Base-by-base conservation (phyloP, 2,888 invertebrate species). In the Ditylenchus weischeri region DNA sequence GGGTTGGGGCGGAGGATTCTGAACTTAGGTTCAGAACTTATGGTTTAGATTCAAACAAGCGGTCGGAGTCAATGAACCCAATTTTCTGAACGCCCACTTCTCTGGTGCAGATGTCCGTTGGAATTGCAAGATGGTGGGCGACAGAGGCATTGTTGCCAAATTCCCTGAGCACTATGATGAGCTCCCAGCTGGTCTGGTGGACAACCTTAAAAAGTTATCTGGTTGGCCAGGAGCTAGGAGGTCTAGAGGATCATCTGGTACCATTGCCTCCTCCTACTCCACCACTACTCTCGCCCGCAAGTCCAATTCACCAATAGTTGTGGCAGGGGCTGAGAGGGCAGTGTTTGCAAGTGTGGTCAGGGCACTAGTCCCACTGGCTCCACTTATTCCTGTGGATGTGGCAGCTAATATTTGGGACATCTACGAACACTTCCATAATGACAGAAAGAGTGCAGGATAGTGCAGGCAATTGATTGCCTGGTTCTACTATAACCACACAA, bases 101-200 rank as follows among this genome's bases (percentile, higher is more conserved):
- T 51, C 57, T 19, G 67, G 67, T 7, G 67, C 67, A 15, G 67
- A 67, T 47, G 57, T 67, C 29, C 63, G 67, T 21, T 67, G 67
- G 67, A 67, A 67, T 35, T 67, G 65, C 29, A 15, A n/a, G 18
- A 29, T 43, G 49, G 48, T 67, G n/a, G 64, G 61, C 19, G 58
- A 35, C 10, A 49, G 48, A 23, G 57, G 64, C 15, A 65, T 67
- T 67, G 67, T 67, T 7, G 57, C 48, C n/a, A 54, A 21, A 57
- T 15, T 67, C 13, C 58, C 58, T 36, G 65, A 65, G 48, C 57
- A 54, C 15, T 35, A 54, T 13, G 54, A 54, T 29, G 54, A 54
- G 54, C n/a, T 54, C 7, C 15, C 54, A 11, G n/a, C 23, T 15
- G 29, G 15, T 7, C n/a, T 54, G 21, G 29, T 54, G 23, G 54